A percentile compares a stretch with the other conserved stretches of the same genome.
Evolutionary conservation across 2,797 vertebrate species (phyloP).

Genomic region (Toxotes lorentzi): DNA sequence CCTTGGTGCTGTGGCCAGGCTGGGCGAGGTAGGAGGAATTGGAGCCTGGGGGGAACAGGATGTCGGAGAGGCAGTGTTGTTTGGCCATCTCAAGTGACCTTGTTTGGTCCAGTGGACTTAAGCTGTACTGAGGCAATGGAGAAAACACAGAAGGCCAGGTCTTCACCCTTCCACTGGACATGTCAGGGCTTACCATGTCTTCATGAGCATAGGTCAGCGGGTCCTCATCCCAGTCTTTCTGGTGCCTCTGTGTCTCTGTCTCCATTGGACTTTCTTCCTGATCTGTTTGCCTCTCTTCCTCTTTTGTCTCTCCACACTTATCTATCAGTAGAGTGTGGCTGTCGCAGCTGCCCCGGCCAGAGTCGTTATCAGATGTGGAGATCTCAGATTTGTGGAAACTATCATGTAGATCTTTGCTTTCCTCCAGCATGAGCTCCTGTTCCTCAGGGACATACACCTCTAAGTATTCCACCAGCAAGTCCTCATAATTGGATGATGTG

Average conservation of each 20-base stretch:
- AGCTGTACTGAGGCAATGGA: conserved; percentile 67
- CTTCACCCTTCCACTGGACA: conserved; percentile 77
- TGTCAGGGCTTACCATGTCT: conserved; percentile 51
- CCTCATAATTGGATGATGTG: conserved; percentile 83
- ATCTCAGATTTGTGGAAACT: conserved; percentile 77
- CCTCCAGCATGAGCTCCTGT: conserved; percentile 84
- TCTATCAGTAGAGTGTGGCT: conserved; percentile 91
- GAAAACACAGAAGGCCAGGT: conserved; percentile 86
- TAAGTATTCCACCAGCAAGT: conserved; percentile 92
- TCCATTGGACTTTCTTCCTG: conserved; percentile 29
- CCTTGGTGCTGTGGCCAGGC: conserved; percentile 38
- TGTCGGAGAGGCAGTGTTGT: conserved; percentile 84
- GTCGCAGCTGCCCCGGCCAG: conserved; percentile 92
- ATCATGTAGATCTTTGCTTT: conserved; percentile 74
- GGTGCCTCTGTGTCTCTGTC: conserved; percentile 5
- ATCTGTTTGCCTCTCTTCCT: conserved; percentile 38
- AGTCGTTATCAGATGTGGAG: conserved; percentile 88
- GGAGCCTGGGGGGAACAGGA: conserved; percentile 43
- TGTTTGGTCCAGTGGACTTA: conserved; percentile 45
- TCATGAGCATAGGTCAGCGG: conserved; percentile 7
- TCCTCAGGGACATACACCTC: conserved; percentile 90
- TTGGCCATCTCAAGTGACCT: conserved; percentile 51
- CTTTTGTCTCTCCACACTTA: conserved; percentile 79
- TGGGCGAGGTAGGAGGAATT: conserved; percentile 35
- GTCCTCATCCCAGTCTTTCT: conserved; percentile 40